Evolutionary conservation across 2,888 invertebrate species (phyloP), one percentile per base, ranked within the genome.

Genomic region (Chydorus sphaericus): DNA sequence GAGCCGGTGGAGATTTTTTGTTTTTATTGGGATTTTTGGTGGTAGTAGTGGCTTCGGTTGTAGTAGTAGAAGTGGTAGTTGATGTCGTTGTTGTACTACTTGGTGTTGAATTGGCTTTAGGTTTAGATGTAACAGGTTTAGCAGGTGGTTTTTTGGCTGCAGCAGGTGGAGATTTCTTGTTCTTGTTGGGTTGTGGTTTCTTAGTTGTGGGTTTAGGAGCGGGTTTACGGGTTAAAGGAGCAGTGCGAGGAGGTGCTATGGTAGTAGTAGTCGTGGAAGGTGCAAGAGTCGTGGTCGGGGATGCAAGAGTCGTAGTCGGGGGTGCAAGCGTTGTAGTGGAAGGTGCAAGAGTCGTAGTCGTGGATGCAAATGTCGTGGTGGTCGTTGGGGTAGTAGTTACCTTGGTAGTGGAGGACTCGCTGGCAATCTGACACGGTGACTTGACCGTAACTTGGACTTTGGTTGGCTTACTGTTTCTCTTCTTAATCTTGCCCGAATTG

Each of bases 391-490:
- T 33, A 33, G 20, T 44, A 18, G 16, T 44, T 18, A 26, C 23
- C 14, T 38, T 3, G 44, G 16, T 44, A 2, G 26, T 26, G 20
- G 44, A 20, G 10, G 10, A 11, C 10, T 44, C 44, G 44, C 20
- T 44, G 18, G 44, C 44, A 20, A 23, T 26, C 20, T 44, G 16
- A 26, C 44, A 44, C 20, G 44, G 44, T 10, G 44, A 10, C 26
- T 44, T 44, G 18, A 44, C 44, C 44, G 44, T 44, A 20, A 44
- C 44, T n/a, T 44, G 44, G 2, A 44, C 44, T 20, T 44, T 44
- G 44, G 18, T 44, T 6, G 44, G 44, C 26, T 44, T 44, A 4
- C 23, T 26, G 23, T 16, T 44, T 20, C 26, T 44, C 7, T 18
- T 11, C 20, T 38, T 38, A 20, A 1, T 3, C 38, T 38, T 38